Evolutionary conservation across 2,888 invertebrate species (phyloP).

Genomic region (Apamea anceps): DNA sequence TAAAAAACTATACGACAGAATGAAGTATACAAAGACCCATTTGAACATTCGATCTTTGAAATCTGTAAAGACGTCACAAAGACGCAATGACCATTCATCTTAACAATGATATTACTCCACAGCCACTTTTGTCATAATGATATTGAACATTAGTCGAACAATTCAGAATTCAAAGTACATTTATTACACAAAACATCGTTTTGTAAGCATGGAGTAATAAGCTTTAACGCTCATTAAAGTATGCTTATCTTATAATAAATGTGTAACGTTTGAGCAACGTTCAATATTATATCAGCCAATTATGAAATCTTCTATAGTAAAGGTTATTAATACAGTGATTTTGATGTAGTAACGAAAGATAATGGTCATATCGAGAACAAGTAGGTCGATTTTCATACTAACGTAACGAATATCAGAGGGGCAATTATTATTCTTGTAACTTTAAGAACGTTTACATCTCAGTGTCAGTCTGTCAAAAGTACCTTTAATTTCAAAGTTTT

Average conservation of each 20-base stretch:
- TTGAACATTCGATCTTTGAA: constrained; percentile 4
- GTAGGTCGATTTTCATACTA: neutral
- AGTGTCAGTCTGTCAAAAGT: too few relatives aligned
- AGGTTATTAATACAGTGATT: neutral
- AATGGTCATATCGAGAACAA: constrained; percentile 10
- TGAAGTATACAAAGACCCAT: neutral
- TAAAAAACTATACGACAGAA: neutral
- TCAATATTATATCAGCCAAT: constrained; percentile 13
- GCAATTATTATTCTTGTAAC: too few relatives aligned
- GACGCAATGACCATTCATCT: constrained; percentile 12
- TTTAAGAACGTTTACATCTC: too few relatives aligned
- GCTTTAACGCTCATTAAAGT: neutral
- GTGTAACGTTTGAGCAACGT: constrained; percentile 40
- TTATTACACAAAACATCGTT: constrained; percentile 28
- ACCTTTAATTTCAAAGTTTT: too few relatives aligned
- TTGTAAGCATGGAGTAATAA: constrained; percentile 31
- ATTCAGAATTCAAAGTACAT: constrained; percentile 24
- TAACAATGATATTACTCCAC: constrained; percentile 24
- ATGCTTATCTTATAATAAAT: neutral
- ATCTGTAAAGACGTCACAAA: neutral
- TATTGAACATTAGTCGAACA: constrained; percentile 32
- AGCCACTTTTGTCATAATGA: constrained; percentile 15
- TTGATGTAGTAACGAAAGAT: constrained; percentile 5
- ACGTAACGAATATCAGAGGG: neutral
- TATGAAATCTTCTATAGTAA: constrained; percentile 22